Conservation (phyloP, 2,797 vertebrate genomes). For the Lateolabrax maculatus region DNA sequence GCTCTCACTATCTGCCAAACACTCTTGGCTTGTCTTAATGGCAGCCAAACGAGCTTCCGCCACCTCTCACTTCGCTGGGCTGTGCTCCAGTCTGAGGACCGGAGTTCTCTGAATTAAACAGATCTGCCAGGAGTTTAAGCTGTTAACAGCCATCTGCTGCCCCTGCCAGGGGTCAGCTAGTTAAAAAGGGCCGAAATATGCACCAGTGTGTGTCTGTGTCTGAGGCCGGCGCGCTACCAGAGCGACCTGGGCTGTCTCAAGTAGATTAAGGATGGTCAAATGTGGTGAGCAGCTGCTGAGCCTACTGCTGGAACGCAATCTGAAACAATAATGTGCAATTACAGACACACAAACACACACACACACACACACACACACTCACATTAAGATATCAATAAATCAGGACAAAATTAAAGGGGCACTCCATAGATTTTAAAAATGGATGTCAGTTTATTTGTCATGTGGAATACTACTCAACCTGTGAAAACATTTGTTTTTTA, state of each 20-base stretch:
- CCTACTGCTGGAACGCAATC: neutral
- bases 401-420: neutral
- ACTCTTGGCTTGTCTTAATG: slow-evolving; percentile 47
- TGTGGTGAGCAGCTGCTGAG: slow-evolving; percentile 2
- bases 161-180: slow-evolving; percentile 64
- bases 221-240: neutral
- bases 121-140: slow-evolving; percentile 64
- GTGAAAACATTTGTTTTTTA: neutral
- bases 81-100: slow-evolving; percentile 63
- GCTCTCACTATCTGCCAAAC: slow-evolving; percentile 60
- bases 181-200: slow-evolving; percentile 54
- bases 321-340: neutral
- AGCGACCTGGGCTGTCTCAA: slow-evolving; percentile 27
- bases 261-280: slow-evolving; percentile 19
- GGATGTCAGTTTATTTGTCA: neutral
- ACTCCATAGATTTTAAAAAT: neutral
- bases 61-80: slow-evolving; percentile 56
- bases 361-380: neutral
- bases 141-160: slow-evolving; percentile 73
- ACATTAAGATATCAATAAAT: slow-evolving; percentile 6
- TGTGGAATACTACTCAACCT: neutral
- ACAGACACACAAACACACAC: neutral
- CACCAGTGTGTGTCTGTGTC: slow-evolving; percentile 29
- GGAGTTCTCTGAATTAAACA: slow-evolving; percentile 56
- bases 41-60: slow-evolving; percentile 60